Conservation (phyloP, 2,113 vertebrate genomes). For the Oryzias celebensis region DNA sequence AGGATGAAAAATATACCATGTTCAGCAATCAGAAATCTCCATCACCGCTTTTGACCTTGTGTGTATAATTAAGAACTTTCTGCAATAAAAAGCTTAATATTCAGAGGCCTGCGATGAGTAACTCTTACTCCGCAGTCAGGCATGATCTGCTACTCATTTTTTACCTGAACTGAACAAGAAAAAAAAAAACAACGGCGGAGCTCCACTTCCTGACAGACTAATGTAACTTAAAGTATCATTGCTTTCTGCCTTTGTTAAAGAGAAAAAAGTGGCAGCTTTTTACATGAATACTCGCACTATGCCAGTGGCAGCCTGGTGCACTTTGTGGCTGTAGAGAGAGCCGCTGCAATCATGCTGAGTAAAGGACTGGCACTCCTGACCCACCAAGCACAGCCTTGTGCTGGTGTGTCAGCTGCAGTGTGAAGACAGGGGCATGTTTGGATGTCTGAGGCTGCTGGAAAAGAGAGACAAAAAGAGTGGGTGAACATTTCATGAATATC, state of each 20-base stretch:
- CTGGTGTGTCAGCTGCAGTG: background rate
- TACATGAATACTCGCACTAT: constrained; percentile 52
- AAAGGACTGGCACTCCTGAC: constrained; percentile 22
- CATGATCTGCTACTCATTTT: constrained; percentile 7
- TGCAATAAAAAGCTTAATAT: constrained; percentile 21
- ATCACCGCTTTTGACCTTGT: constrained; percentile 24
- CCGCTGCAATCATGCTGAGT: constrained; percentile 31
- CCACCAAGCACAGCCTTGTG: constrained; percentile 32
- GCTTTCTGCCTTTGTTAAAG: constrained; percentile 17
- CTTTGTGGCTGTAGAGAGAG: constrained; percentile 19
- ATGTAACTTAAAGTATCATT: constrained; percentile 19
- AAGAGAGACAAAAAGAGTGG: constrained; percentile 35
- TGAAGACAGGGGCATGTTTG: constrained; percentile 21
- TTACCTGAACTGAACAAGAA: constrained; percentile 6
- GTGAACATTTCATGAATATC: constrained; percentile 56
- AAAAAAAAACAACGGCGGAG: constrained; percentile 4
- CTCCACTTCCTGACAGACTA: constrained; percentile 2
- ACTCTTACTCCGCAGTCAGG: constrained; percentile 5
- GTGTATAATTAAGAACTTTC: constrained; percentile 32
- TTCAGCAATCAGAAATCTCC: constrained; percentile 31
- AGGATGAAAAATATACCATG: constrained; percentile 35
- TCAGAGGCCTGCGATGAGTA: constrained; percentile 11
- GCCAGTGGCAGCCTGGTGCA: constrained; percentile 26
- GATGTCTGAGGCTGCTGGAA: constrained; percentile 31
- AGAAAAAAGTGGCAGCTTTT: constrained; percentile 34